These are phyloP conservation scores for Orchestia grillus DNA, from an alignment of 1,140 invertebrate species.

Conservation along the genomic window DNA sequence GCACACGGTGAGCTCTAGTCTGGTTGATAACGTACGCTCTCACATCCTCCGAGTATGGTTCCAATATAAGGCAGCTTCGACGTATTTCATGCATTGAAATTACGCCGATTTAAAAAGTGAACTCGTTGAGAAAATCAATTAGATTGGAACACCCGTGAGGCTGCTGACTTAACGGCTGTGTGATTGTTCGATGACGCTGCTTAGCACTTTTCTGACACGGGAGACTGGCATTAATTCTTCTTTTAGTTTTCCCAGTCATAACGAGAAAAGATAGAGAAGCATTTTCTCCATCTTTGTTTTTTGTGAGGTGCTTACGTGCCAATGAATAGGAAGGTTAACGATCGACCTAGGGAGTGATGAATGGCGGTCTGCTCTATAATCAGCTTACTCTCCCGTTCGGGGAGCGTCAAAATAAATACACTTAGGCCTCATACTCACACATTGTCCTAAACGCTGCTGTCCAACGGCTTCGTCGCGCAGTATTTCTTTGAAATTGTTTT, in stretches of 20 bases:
- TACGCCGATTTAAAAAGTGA: neutral
- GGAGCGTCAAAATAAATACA: neutral
- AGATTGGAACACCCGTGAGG: neutral
- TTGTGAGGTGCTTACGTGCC: neutral
- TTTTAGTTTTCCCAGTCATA: neutral
- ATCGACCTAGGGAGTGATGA: neutral
- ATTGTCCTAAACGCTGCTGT: neutral
- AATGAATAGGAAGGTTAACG: neutral
- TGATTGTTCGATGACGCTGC: neutral
- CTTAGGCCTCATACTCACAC: neutral
- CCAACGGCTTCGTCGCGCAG: neutral
- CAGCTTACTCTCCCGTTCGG: neutral
- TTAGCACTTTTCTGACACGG: neutral
- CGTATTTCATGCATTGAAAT: neutral
- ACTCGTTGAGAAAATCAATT: neutral
- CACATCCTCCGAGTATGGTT: neutral
- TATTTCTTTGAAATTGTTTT: neutral
- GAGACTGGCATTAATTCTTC: neutral
- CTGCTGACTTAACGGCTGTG: neutral
- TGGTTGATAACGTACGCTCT: neutral
- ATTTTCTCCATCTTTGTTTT: neutral
- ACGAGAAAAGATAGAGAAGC: neutral
- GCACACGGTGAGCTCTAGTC: neutral
- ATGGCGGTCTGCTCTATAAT: neutral
- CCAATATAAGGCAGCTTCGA: neutral